Evolutionary conservation across 2,113 vertebrate species (phyloP), one percentile per base, ranked within the genome.

Genomic region (Phoxinus phoxinus): DNA sequence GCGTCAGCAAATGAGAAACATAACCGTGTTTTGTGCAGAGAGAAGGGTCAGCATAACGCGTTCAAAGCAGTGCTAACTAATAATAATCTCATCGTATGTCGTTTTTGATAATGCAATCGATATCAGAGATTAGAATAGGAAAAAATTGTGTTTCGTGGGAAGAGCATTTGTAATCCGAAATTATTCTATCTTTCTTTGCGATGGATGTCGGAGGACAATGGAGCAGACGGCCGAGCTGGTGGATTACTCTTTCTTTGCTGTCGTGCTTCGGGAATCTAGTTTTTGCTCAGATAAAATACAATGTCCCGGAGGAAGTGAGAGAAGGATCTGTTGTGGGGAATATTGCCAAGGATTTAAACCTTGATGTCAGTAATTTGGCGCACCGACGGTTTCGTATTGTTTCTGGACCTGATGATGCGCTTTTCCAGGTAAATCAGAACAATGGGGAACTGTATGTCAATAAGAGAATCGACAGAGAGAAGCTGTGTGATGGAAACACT

Each of bases 321-420:
- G 65, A 83, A 35, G 93, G 93, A 75, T 85, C 77, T 0, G 1
- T 89, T 86, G 89, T 95, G 63, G 94, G 94, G 77, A 93, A 94
- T 86, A 84, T 95, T 13, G 94, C 93, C 1, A 93, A 93, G 75
- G 93, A 0, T 91, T 94, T 86, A n/a, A 65, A 25, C 17, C 86
- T 94, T 12, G 94, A 95, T 71, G 17, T 87, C 0, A 89, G 37
- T 53, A 77, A 85, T 0, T 89, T 94, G 77, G 69, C 25, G 2
- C 83, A 84, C 27, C 90, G 93, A 27, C 73, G 90, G 30, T 91
- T 93, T 2, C 93, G 94, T 11, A 90, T 94, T 27, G 93, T 93
- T 69, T 93, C 90, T 11, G 92, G 89, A 4, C 88, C 90, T 10
- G 87, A 75, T 46, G 86, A 92, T 4, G 69, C 77, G n/a, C 51